Evolutionary conservation across 2,797 vertebrate species (phyloP).

Genomic region (Geotrypetes seraphini): DNA sequence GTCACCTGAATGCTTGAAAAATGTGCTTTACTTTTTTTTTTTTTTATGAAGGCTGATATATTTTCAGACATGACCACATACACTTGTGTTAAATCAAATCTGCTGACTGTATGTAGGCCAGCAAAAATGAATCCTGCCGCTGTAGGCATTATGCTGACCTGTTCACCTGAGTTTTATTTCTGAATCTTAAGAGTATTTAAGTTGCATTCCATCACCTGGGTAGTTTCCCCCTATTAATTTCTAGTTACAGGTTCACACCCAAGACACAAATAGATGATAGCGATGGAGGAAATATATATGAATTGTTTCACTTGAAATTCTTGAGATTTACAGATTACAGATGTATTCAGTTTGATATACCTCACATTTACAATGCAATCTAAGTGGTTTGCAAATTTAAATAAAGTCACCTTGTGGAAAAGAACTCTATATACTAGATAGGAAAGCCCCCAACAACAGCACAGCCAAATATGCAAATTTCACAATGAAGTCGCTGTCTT

Average conservation of each 20-base stretch:
- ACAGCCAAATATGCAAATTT: no score
- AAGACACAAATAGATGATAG: conserved; percentile 11
- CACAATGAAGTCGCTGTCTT: no score
- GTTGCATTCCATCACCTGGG: conserved; percentile 10
- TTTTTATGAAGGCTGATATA: conserved; percentile 2
- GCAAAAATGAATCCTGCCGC: conserved; percentile 10
- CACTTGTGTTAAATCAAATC: conserved; percentile 11
- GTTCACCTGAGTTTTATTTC: conserved; percentile 27
- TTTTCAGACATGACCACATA: conserved; percentile 10
- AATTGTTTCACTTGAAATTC: neutral
- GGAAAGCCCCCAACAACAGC: no score
- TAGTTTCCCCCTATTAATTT: neutral
- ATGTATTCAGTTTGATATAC: no score
- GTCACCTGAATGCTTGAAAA: neutral
- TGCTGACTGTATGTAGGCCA: conserved; percentile 15
- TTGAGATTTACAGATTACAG: no score
- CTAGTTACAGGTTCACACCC: conserved; percentile 12
- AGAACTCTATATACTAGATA: no score
- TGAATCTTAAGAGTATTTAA: conserved; percentile 25
- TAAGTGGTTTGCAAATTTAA: no score
- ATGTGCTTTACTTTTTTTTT: conserved; percentile 3
- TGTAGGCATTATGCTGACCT: conserved; percentile 18
- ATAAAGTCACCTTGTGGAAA: no score
- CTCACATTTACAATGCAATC: no score
- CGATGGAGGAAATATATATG: conserved; percentile 4